Evolutionary conservation across 2,888 invertebrate species (phyloP).

Genomic region (Vanessa cardui): DNA sequence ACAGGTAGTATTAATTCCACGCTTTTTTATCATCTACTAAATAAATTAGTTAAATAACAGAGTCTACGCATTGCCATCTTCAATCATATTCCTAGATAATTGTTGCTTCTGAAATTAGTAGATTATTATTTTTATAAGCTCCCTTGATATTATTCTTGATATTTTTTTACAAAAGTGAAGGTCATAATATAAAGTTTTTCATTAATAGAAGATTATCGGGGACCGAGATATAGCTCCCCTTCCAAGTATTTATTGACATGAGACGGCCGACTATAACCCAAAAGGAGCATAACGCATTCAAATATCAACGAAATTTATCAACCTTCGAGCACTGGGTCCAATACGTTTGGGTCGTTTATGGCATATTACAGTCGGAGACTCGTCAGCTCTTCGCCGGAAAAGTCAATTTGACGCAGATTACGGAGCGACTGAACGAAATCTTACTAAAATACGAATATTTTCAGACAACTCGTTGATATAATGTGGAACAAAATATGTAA

Average conservation of each 20-base stretch:
- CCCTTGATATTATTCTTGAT: not conserved
- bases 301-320: slow-evolving; percentile 80
- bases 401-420: slow-evolving; percentile 80
- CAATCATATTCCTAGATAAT: too few species aligned
- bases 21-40: too few species aligned
- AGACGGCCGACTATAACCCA: slow-evolving; percentile 61
- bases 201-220: slow-evolving; percentile 46
- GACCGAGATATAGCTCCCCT: slow-evolving; percentile 58
- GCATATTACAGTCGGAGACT: slow-evolving; percentile 74
- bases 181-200: slow-evolving; percentile 50
- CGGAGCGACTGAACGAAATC: slow-evolving; percentile 63
- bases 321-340: slow-evolving; percentile 71
- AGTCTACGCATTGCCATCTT: too few species aligned
- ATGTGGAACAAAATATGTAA: slow-evolving; percentile 49
- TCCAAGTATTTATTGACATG: slow-evolving; percentile 68
- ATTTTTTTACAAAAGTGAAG: not conserved
- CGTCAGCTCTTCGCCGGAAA: slow-evolving; percentile 77
- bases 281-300: slow-evolving; percentile 77
- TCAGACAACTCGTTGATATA: slow-evolving; percentile 56
- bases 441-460: slow-evolving; percentile 66
- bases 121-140: not conserved
- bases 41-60: too few species aligned
- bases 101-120: too few species aligned
- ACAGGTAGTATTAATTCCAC: too few species aligned
- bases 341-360: slow-evolving; percentile 79